Evolutionary conservation across 2,888 invertebrate genomes (phyloP).

Genomic region (Sylvicola cinctus): DNA sequence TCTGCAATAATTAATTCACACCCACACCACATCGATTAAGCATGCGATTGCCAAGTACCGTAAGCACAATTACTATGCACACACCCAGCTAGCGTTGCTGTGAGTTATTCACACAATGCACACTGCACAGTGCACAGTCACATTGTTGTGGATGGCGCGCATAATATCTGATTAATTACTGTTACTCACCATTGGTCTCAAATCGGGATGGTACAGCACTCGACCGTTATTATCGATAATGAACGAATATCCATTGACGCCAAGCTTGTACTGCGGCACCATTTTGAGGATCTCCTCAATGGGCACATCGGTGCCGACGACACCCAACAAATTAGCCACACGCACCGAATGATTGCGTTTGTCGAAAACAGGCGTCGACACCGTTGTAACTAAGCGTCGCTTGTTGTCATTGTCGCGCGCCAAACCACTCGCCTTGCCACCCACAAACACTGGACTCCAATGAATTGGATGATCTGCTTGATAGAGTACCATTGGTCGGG

Average conservation of each 20-base stretch:
- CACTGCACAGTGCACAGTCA: too few species aligned
- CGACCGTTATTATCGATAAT: conserved; percentile 96
- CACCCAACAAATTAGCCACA: conserved; percentile 82
- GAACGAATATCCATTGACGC: conserved; percentile 91
- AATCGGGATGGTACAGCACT: conserved; percentile 87
- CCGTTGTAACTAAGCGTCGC: conserved; percentile 78
- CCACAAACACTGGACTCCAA: conserved; percentile 87
- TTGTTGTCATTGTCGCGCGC: conserved; percentile 27
- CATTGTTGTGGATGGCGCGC: too few species aligned
- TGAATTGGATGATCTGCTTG: conserved; percentile 78
- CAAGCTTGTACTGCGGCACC: conserved; percentile 87
- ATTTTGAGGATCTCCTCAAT: conserved; percentile 88
- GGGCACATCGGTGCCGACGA: conserved; percentile 93
- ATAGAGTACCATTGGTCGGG: conserved; percentile 88
- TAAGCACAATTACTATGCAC: too few species aligned
- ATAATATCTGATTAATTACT: not conserved
- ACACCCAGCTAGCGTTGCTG: too few species aligned
- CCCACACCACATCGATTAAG: too few species aligned
- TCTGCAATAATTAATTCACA: too few species aligned
- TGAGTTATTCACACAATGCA: too few species aligned
- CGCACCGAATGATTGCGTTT: conserved; percentile 73
- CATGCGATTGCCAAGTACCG: too few species aligned
- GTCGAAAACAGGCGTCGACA: conserved; percentile 88
- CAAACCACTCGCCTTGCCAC: conserved; percentile 44
- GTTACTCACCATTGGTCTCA: conserved; percentile 61